A percentile compares a stretch with the other conserved stretches of the same genome.
Conservation (phyloP, 2,797 vertebrate genomes). For the Galagoides demidoff region DNA sequence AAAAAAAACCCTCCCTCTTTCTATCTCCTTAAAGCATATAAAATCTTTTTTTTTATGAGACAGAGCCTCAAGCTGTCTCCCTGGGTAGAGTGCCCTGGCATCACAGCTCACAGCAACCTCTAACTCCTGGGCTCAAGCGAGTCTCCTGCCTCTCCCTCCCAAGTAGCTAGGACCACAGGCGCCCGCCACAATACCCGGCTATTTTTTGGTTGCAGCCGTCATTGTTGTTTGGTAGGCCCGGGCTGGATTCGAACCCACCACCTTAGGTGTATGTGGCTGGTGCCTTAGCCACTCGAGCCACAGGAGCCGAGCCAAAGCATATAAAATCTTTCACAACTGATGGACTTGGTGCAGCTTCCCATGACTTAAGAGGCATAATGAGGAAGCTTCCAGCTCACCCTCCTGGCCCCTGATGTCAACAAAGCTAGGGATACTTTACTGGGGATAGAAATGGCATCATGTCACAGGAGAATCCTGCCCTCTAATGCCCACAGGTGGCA, state of each 20-base stretch:
- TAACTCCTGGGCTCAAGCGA: no score
- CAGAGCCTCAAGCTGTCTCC: no score
- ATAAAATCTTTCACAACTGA: constrained; percentile 48
- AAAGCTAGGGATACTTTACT: background rate
- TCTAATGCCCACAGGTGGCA: background rate
- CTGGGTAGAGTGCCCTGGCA: no score
- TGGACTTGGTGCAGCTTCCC: constrained; percentile 11
- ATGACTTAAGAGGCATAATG: background rate
- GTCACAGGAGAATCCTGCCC: background rate
- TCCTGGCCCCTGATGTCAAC: background rate
- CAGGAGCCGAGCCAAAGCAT: background rate
- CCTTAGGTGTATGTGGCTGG: no score
- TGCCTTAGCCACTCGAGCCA: no score
- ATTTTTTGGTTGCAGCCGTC: no score
- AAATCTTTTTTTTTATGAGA: background rate
- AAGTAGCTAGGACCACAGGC: no score
- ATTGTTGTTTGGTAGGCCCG: no score
- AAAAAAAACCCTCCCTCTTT: background rate
- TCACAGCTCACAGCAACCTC: no score
- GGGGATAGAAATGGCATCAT: background rate
- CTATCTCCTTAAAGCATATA: constrained; percentile 38
- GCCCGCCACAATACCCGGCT: no score
- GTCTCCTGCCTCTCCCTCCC: no score
- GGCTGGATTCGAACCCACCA: no score
- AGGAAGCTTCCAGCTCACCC: constrained; percentile 36